Evolutionary conservation across 2,888 invertebrate species (phyloP).

Genomic region (Pristionchus japonicus): DNA sequence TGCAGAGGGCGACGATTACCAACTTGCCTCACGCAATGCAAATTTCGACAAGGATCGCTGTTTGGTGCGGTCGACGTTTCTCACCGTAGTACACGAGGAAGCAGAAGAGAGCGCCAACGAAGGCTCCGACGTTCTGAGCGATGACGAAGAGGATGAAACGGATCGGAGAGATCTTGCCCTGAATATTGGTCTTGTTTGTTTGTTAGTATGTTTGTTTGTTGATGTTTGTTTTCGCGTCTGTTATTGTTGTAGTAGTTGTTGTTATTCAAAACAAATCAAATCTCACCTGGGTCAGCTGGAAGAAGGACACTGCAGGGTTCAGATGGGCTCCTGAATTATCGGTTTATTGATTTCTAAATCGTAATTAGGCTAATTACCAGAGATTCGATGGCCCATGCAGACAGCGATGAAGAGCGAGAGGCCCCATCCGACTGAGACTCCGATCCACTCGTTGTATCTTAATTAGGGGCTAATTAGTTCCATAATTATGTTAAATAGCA

Average conservation of each 20-base stretch:
- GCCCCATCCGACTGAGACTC: slow-evolving; percentile 70
- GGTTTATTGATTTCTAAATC: too few species aligned
- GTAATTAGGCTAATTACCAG: too few species aligned
- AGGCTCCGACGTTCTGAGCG: slow-evolving; percentile 79
- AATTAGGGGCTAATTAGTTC: too few species aligned
- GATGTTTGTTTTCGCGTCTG: too few species aligned
- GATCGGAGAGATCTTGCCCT: slow-evolving; percentile 52
- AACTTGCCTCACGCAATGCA: not conserved
- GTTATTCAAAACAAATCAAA: too few species aligned
- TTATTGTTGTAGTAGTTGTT: too few species aligned
- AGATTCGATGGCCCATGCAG: slow-evolving; percentile 64
- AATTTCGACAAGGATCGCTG: not conserved
- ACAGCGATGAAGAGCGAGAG: slow-evolving; percentile 67
- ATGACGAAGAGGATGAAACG: slow-evolving; percentile 76
- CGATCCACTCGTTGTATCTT: slow-evolving; percentile 64
- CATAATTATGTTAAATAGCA: too few species aligned
- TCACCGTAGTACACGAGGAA: slow-evolving; percentile 78
- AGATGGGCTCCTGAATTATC: too few species aligned
- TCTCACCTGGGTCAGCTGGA: slow-evolving; percentile 63
- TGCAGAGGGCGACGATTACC: slow-evolving; percentile 51
- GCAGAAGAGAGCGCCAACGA: slow-evolving; percentile 77
- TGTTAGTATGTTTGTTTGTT: too few species aligned
- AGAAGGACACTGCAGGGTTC: slow-evolving; percentile 72
- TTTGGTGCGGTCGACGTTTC: slow-evolving; percentile 43
- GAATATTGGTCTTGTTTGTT: not conserved